These are phyloP conservation scores for Sylvilagus bachmani DNA, from an alignment of 2,113 vertebrate genomes.

Conservation along the genomic window DNA sequence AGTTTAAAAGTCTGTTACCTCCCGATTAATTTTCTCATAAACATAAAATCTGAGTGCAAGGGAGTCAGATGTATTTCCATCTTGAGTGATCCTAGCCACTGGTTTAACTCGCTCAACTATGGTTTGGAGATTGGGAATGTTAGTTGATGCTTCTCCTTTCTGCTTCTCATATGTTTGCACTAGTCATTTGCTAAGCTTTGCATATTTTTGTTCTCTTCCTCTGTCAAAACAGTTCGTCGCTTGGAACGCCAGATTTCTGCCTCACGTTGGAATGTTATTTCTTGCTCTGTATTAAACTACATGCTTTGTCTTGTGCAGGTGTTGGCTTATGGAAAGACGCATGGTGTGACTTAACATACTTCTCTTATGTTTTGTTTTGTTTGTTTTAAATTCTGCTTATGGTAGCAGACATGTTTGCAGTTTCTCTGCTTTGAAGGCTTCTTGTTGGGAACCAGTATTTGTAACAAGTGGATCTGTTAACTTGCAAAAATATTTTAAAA, in stretches of 20 bases:
- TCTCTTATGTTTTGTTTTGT: slow-evolving; percentile 86
- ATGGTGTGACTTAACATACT: slow-evolving; percentile 93
- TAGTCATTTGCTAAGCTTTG: slow-evolving; percentile 92
- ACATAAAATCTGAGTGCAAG: slow-evolving; percentile 64
- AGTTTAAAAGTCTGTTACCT: slow-evolving; percentile 72
- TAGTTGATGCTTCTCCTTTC: slow-evolving; percentile 86
- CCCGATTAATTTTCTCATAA: slow-evolving; percentile 51
- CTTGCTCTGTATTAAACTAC: slow-evolving; percentile 93
- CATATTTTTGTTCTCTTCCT: slow-evolving; percentile 91
- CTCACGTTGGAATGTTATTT: slow-evolving; percentile 90
- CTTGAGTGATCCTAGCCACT: slow-evolving; percentile 78
- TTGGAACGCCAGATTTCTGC: slow-evolving; percentile 93
- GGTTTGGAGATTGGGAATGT: slow-evolving; percentile 80
- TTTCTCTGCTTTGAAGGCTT: slow-evolving; percentile 90
- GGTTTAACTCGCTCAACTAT: slow-evolving; percentile 84
- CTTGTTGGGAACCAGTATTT: slow-evolving; percentile 88
- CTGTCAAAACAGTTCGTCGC: slow-evolving; percentile 94
- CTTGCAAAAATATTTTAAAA: slow-evolving; percentile 90
- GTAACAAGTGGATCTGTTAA: slow-evolving; percentile 87
- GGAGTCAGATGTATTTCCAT: slow-evolving; percentile 1
- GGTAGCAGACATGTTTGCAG: slow-evolving; percentile 90
- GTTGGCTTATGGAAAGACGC: slow-evolving; percentile 94
- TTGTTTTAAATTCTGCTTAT: slow-evolving; percentile 86
- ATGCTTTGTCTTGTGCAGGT: slow-evolving; percentile 94
- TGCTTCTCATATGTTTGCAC: slow-evolving; percentile 91